Base-by-base conservation (phyloP, 2,888 invertebrate genomes). In the Lycaena phlaeas region DNA sequence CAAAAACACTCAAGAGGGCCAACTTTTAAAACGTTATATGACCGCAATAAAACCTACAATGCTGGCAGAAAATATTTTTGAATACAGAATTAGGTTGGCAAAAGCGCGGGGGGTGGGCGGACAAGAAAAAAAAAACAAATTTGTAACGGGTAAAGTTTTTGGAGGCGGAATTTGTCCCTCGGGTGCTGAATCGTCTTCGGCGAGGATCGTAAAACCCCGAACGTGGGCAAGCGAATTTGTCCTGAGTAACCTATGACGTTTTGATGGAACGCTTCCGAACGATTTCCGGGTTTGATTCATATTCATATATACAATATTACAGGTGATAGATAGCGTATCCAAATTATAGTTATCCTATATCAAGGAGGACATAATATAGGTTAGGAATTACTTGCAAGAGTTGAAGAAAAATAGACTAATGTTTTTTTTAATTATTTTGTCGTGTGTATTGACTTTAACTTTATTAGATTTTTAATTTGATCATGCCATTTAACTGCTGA, bases 71-170 rank as follows among this genome's bases (percentile, higher is more conserved):
- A 81, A 84, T 82, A 84, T 84, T 84, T 84, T 84, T 84, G 84
- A 84, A 84, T 84, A 84, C 84, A 71, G 81, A 84, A 84, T 84
- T 84, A 84, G 84, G 84, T 82, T 78, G 75, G 79, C 71, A 78
- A 82, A 81, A 74, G 72, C 72, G 79, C 79, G 79, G 78, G 81
- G 74, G 70, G 75, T 79, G 82, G 81, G 82, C 81, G 84, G 79
- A 79, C 81, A 78, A 74, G 64, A 57, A 78, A 81, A 82, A n/a
- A 78, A 82, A 84, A 84, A 84, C 82, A 81, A 84, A 84, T 82
- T 84, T 82, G 82, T 82, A 81, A 82, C 82, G 84, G 84, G 82
- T 82, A 82, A 84, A 84, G 79, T 82, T 84, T 84, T 82, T 79
- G 81, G 81, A 81, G 79, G 81, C 81, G 68, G 75, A 82, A 84